Evolutionary conservation across 2,113 vertebrate species (phyloP).

Genomic region (Scortum barcoo): DNA sequence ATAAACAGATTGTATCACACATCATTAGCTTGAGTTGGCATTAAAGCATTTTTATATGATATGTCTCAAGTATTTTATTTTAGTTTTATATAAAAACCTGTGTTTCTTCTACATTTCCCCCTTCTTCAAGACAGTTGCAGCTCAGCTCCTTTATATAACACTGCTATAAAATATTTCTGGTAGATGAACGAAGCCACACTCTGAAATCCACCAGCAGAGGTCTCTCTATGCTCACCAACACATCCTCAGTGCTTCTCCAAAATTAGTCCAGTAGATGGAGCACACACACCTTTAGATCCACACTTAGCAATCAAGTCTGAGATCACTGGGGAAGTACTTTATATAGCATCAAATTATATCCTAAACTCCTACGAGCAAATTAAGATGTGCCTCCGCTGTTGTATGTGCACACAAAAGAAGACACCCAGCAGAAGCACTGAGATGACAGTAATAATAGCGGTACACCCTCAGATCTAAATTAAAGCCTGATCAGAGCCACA

Average conservation of each 20-base stretch:
- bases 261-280: constrained; percentile 46
- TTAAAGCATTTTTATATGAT: neutral
- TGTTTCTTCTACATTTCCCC: neutral
- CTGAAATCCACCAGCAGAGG: constrained; percentile 59
- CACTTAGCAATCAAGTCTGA: constrained; percentile 8
- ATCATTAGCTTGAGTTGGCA: neutral
- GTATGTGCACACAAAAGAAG: constrained; percentile 40
- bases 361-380: constrained; percentile 36
- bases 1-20: neutral
- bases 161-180: neutral
- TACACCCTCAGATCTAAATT: constrained; percentile 37
- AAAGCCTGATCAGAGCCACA: constrained; percentile 28
- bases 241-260: neutral
- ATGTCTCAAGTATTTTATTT: neutral
- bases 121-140: neutral
- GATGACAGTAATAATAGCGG: constrained; percentile 50
- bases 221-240: constrained; percentile 26
- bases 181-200: neutral
- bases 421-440: constrained; percentile 18
- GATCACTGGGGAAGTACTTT: constrained; percentile 11
- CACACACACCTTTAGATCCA: neutral
- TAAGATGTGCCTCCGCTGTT: constrained; percentile 19
- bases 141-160: neutral
- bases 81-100: neutral
- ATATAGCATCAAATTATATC: constrained; percentile 44